A percentile compares a stretch with the other conserved stretches of the same genome.
phyloP scores from a whole-genome alignment of 2,797 vertebrate genomes.

The Octomys mimax region DNA sequence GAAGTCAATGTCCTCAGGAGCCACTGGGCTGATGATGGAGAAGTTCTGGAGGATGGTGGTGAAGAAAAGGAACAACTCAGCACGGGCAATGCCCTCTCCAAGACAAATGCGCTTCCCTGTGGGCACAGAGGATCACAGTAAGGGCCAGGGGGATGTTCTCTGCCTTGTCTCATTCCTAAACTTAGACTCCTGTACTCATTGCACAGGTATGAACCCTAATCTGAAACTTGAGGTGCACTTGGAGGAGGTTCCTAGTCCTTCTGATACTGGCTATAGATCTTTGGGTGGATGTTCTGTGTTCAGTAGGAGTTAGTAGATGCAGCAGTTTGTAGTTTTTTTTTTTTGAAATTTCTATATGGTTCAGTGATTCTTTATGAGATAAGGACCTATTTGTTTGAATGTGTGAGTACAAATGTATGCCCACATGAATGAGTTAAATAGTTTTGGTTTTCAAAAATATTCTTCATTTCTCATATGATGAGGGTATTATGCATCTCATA shows the following conservation, averaged over 20 bases:
- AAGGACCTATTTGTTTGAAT: not conserved
- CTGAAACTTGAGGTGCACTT: not conserved
- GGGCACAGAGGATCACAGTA: not conserved
- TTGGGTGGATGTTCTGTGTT: not conserved
- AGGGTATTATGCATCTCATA: not conserved
- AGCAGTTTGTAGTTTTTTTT: too few species aligned
- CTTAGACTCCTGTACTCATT: not conserved
- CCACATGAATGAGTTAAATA: not conserved
- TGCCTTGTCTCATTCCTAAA: not conserved
- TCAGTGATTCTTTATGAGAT: too few species aligned
- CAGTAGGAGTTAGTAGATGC: not conserved
- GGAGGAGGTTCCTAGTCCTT: not conserved
- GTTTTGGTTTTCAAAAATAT: not conserved
- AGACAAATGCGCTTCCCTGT: constrained; percentile 78
- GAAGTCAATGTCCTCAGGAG: not conserved
- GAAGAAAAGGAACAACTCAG: constrained; percentile 80
- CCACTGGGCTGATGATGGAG: constrained; percentile 1
- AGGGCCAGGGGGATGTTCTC: rapidly evolving
- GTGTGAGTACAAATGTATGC: not conserved
- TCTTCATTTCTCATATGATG: not conserved
- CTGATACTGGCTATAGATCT: not conserved
- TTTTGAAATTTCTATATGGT: too few species aligned
- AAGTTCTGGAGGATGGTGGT: constrained; percentile 81
- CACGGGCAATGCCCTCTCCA: constrained; percentile 61
- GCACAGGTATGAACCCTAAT: not conserved